Conservation (phyloP, 2,888 invertebrate genomes). For the Standfussiana lucernea region DNA sequence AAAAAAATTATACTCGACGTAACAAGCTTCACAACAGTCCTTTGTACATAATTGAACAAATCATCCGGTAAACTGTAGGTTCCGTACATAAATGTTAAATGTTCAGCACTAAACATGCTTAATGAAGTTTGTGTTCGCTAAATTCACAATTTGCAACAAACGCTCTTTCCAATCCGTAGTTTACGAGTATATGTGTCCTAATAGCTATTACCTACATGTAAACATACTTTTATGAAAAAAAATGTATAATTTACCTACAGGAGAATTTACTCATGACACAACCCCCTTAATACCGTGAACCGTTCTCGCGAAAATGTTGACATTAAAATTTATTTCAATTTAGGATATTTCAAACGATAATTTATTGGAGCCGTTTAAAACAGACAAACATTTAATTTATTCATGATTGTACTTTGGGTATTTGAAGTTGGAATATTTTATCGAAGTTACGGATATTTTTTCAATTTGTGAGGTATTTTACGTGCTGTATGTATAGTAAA, state of each 20-base stretch:
- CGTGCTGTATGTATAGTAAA: neutral
- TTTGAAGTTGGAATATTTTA: neutral
- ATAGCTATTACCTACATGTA: neutral
- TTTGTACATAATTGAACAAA: slow-evolving; percentile 48
- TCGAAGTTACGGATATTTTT: slow-evolving; percentile 12
- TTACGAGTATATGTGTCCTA: neutral
- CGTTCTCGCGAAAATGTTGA: neutral
- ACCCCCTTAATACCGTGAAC: no score
- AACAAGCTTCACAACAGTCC: slow-evolving; percentile 11
- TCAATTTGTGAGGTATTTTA: neutral
- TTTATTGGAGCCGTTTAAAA: slow-evolving; percentile 4
- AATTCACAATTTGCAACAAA: neutral
- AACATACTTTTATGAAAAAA: neutral
- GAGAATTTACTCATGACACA: neutral
- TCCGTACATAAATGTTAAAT: slow-evolving; percentile 7
- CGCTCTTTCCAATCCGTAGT: no score
- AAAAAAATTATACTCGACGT: slow-evolving; percentile 33
- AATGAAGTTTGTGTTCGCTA: neutral
- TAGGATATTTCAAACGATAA: slow-evolving; percentile 2
- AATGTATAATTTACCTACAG: neutral
- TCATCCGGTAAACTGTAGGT: slow-evolving; percentile 29
- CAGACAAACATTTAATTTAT: slow-evolving; percentile 3
- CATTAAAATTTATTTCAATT: slow-evolving; percentile 25
- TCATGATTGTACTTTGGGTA: slow-evolving; percentile 1
- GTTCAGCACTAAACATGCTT: slow-evolving; percentile 28